Percentiles rank a stretch among this genome's conserved stretches.
These are phyloP conservation scores for Phoeniculus purpureus DNA, from an alignment of 2,797 vertebrate genomes.

Conservation along the genomic window DNA sequence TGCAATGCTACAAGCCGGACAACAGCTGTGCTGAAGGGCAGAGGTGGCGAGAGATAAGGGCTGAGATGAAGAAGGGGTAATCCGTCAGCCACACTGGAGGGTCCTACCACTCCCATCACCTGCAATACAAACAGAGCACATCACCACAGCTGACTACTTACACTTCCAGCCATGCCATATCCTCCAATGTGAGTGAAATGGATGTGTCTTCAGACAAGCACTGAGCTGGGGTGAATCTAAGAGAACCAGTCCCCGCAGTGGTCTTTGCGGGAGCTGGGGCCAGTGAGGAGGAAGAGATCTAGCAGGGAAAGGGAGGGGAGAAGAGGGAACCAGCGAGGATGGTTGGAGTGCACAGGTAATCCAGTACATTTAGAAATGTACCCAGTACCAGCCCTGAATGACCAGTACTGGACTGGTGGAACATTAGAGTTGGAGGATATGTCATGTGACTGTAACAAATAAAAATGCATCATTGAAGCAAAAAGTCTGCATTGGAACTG, in stretches of 20 bases:
- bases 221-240: conserved; percentile 43
- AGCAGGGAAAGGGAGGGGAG: conserved; percentile 36
- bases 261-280: conserved; percentile 43
- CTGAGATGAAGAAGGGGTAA: conserved; percentile 98
- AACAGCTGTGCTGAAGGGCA: conserved; percentile 99
- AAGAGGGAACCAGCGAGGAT: conserved; percentile 43
- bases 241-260: conserved; percentile 21
- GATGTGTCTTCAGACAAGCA: conserved; percentile 44
- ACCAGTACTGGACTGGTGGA: conserved; percentile 63
- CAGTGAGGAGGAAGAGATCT: conserved; percentile 21
- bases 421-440: conserved; percentile 72
- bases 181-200: conserved; percentile 66
- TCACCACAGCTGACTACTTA: conserved; percentile 74
- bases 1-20: conserved; percentile 98
- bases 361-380: conserved; percentile 63
- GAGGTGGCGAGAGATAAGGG: conserved; percentile 98
- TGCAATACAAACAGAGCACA: conserved; percentile 83
- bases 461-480: conserved; percentile 61
- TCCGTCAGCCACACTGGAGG: conserved; percentile 99
- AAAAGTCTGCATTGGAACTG: conserved; percentile 73
- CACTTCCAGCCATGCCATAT: conserved; percentile 77
- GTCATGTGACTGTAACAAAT: conserved; percentile 69
- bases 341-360: conserved; percentile 30
- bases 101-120: conserved; percentile 99
- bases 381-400: conserved; percentile 62